Evolutionary conservation across 2,888 invertebrate genomes (phyloP).

Genomic region (Polydrusus tereticollis): DNA sequence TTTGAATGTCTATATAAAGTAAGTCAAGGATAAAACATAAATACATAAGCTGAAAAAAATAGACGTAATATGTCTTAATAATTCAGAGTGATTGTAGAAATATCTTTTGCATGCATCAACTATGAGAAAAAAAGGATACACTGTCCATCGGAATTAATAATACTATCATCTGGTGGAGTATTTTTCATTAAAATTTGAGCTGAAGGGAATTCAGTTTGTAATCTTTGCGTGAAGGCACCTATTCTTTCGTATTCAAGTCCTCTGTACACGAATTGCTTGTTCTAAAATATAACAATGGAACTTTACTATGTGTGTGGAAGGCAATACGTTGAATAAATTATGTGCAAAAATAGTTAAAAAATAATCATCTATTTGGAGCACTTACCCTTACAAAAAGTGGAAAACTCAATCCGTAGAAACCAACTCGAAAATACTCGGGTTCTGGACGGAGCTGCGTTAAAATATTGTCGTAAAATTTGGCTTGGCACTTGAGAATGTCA

Average conservation of each 20-base stretch:
- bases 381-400: slow-evolving; percentile 94
- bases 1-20: slow-evolving; percentile 81
- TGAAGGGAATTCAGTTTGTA: slow-evolving; percentile 94
- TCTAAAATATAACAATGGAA: slow-evolving; percentile 73
- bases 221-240: slow-evolving; percentile 91
- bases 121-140: slow-evolving; percentile 75
- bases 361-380: slow-evolving; percentile 50
- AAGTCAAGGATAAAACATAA: slow-evolving; percentile 32
- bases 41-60: no score
- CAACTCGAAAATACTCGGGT: slow-evolving; percentile 95
- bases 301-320: no score
- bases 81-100: no score
- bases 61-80: no score
- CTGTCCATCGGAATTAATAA: slow-evolving; percentile 88
- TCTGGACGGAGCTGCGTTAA: slow-evolving; percentile 89
- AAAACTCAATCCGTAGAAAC: slow-evolving; percentile 93
- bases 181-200: slow-evolving; percentile 95
- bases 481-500: slow-evolving; percentile 86
- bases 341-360: no score
- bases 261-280: slow-evolving; percentile 95
- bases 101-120: no score
- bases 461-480: slow-evolving; percentile 92
- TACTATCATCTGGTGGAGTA: slow-evolving; percentile 89
- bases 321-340: no score
- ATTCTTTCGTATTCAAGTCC: slow-evolving; percentile 96